A percentile compares a stretch with the other conserved stretches of the same genome.
Conservation (phyloP, 2,888 invertebrate species). For the Margaritifera margaritifera region DNA sequence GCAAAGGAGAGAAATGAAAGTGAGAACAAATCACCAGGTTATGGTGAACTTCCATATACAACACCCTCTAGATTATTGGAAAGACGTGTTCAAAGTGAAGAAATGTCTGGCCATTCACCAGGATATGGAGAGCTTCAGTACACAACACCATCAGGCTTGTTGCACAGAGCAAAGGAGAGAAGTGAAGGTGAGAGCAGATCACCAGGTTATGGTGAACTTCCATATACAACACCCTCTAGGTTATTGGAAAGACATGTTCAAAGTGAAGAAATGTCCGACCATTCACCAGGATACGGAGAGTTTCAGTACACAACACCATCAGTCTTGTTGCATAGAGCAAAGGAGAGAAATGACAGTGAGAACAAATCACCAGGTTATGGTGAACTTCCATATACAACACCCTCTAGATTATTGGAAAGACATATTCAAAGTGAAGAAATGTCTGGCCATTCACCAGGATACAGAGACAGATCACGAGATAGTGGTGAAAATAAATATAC, state of each 20-base stretch:
- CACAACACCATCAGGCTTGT: constrained; percentile 25
- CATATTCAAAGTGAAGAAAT: neutral
- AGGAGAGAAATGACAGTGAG: too few relatives aligned
- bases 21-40: too few relatives aligned
- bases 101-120: neutral
- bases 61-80: too few relatives aligned
- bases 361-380: too few relatives aligned
- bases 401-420: constrained; percentile 14
- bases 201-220: neutral
- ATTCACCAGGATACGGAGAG: constrained; percentile 11
- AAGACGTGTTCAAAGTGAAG: too few relatives aligned
- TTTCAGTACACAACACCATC: constrained; percentile 9
- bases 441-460: too few relatives aligned
- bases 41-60: constrained; percentile 5
- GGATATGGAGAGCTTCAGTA: constrained; percentile 10
- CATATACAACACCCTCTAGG: neutral
- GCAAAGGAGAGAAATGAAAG: too few relatives aligned
- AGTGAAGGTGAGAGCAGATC: constrained; percentile 3
- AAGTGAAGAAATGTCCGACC: too few relatives aligned
- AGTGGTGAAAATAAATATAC: too few relatives aligned
- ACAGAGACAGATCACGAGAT: too few relatives aligned
- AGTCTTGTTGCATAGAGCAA: neutral
- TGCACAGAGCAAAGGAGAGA: constrained; percentile 16
- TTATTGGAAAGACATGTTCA: too few relatives aligned
- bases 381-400: constrained; percentile 4